Base-by-base conservation (phyloP, 1,140 invertebrate genomes). In the Diorhabda carinulata region DNA sequence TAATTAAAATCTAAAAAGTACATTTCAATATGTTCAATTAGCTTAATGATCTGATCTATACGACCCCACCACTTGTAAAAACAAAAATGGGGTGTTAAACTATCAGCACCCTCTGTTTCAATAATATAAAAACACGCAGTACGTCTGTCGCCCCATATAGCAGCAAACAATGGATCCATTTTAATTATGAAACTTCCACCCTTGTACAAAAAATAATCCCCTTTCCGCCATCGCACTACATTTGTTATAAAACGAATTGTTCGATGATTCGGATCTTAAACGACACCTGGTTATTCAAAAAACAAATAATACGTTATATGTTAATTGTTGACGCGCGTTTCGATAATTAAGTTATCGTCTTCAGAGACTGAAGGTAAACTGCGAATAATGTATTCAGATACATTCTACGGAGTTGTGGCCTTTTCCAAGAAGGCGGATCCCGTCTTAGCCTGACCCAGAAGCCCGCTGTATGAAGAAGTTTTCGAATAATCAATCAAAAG, bases 61-160 rank as follows among this genome's bases (percentile, higher is more conserved):
- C 47, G n/a, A 6, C n/a, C n/a, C 47, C 47, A 8, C 47, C n/a
- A 8, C n/a, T 8, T 52, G 47, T n/a, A 52, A 52, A 52, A 52
- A 52, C 47, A 52, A 62, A 62, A 62, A 43, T 43, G 61, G 61
- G 61, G 61, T 62, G 61, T 62, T 41, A 62, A 62, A 62, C 41
- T 43, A 62, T 47, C 42, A 10, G 41, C 61, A 10, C 61, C 61
- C 61, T 41, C n/a, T 9, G 61, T 62, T 62, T 3, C 41, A 44
- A 43, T 62, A 62, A 62, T 62, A 62, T n/a, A 52, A 52, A 52
- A 52, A 52, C 47, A 6, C 43, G 61, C 41, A 62, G 25, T 43
- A 62, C 61, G 61, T 43, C 44, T 62, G 43, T 62, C 61, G 43
- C 43, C 7, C 41, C 10, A 44, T 10, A 7, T n/a, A 62, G 43